Base-by-base conservation (phyloP, 2,888 invertebrate species). In the Leptopterna dolabrata region DNA sequence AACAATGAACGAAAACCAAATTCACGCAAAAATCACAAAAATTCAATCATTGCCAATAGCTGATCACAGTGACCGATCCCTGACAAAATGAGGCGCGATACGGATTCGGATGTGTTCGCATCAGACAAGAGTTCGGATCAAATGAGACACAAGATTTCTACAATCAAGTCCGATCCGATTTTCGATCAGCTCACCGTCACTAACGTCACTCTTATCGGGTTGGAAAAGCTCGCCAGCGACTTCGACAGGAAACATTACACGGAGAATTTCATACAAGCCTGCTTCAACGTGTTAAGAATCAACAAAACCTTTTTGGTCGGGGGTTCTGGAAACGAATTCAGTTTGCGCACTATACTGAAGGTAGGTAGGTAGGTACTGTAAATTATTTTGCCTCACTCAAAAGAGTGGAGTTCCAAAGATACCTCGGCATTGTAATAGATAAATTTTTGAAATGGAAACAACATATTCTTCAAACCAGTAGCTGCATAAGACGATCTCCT, bases 241-340 rank as follows among this genome's bases (percentile, higher is more conserved):
- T 71, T 84, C 30, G 13, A 27, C 14, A 30, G 29, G 24, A 41
- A 70, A 24, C 36, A 84, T 41, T 84, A 84, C 24, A 70, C 73
- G 29, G 84, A 84, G 43, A 84, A 84, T 43, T 84, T 71, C 45
- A 43, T 84, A 19, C 84, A 84, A 45, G 71, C 84, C n/a, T 70
- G 29, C 19, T 43, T 84, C 45, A 84, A 70, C 45, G 36, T 70
- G 13, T 71, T 36, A 16, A 71, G 71, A 43, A 43, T 43, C 0
- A 19, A 30, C 27, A 70, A 36, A 47, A n/a, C 27, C 0, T 71
- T 71, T 19, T 2, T 84, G 24, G 73, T 84, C 9, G 84, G 84
- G 13, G 84, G 84, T 55, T 51, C 36, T 9, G 81, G 81, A 0
- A 81, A 81, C 13, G 51, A 47, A 0, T n/a, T 29, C 47, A 45